Evolutionary conservation across 2,113 vertebrate genomes (phyloP), one percentile per base, ranked within the genome.

Genomic region (Microcebus murinus): DNA sequence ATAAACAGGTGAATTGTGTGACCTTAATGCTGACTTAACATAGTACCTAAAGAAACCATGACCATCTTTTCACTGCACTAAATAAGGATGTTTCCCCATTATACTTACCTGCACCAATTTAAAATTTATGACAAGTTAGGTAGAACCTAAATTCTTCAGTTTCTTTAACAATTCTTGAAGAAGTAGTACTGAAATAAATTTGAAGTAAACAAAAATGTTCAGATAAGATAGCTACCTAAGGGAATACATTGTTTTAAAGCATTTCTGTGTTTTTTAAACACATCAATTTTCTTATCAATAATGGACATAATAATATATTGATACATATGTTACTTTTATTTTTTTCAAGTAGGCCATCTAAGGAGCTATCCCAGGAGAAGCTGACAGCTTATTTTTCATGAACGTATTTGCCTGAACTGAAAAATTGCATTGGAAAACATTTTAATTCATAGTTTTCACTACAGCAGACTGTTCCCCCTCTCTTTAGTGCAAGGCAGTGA

Each of bases 111-210:
- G 68, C 5, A 87, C 9, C 50, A 73, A 36, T 70, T 91, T 61
- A 83, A 29, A 96, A 92, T 96, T 96, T 86, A 39, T 34, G 3
- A 12, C 70, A 36, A 68, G 87, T 96, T 86, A 45, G 29, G 48
- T 34, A 71, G 86, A 68, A 45, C 57, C 4, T n/a, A 11, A 42
- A 7, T 65, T 74, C 14, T 76, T 42, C 42, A 31, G 12, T 61
- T 94, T 91, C 31, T 92, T 97, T 94, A 14, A 87, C 21, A 83
- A 21, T 3, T 61, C 70, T 86, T 93, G 48, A 89, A 87, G 76
- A 87, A 84, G 45, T 81, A 87, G n/a, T 93, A 71, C 59, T 92
- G 48, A 68, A 74, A 79, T 61, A 83, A 74, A 83, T 82, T 63
- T 90, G 9, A 74, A 91, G 68, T 52, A 20, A 55, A 63, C 3